These are phyloP conservation scores for Drosophila aff. DNA, from an alignment of 1,140 invertebrate species.

Conservation along the genomic window DNA sequence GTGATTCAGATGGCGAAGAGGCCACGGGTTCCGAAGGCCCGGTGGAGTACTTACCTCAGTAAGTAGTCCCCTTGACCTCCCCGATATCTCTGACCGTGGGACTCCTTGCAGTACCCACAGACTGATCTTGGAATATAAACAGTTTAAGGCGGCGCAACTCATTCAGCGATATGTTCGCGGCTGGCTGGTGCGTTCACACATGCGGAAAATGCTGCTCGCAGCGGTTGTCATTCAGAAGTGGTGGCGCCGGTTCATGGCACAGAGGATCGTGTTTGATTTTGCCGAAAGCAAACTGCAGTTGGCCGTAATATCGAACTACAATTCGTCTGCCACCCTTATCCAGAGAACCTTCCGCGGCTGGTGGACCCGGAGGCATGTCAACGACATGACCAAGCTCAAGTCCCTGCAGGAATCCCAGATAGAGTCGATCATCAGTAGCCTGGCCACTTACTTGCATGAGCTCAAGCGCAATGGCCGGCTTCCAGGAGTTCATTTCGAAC, in stretches of 20 bases:
- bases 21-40: too few species aligned
- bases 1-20: not conserved
- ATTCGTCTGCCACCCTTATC: conserved; percentile 30
- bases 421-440: not conserved
- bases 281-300: conserved; percentile 26
- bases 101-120: not conserved
- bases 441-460: not conserved
- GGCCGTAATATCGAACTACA: not conserved
- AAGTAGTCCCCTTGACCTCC: not conserved
- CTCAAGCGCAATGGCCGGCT: not conserved
- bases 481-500: conserved; percentile 9
- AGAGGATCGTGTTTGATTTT: not conserved
- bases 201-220: not conserved
- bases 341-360: conserved; percentile 65
- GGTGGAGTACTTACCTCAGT: not conserved
- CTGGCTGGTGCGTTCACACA: conserved; percentile 5
- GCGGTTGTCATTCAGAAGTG: conserved; percentile 40
- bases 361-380: conserved; percentile 50
- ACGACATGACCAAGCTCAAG: conserved; percentile 18
- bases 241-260: conserved; percentile 40
- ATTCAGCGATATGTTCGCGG: conserved; percentile 57
- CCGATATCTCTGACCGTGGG: not conserved
- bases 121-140: conserved; percentile 55
- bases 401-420: not conserved
- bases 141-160: conserved; percentile 61